Conservation (phyloP, 2,888 invertebrate genomes). For the Drosophila ustulata region DNA sequence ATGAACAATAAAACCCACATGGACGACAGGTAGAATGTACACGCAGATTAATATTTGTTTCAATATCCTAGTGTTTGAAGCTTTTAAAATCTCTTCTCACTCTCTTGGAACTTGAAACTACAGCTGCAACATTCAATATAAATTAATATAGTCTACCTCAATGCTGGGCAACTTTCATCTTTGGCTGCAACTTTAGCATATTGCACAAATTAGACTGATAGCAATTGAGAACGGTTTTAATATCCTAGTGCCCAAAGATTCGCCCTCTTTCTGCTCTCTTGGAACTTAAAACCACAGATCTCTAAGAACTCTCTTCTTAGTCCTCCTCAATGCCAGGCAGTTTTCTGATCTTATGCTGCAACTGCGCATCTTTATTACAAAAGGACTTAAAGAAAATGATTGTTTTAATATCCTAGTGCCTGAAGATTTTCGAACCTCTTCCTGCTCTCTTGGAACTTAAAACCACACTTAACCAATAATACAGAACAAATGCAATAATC, state of each 20-base stretch:
- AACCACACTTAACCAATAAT: constrained; percentile 2
- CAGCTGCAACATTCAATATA: constrained; percentile 16
- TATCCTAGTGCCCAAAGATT: constrained; percentile 57
- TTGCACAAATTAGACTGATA: constrained; percentile 36
- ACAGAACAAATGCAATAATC: too few relatives aligned
- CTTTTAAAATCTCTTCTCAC: constrained; percentile 34
- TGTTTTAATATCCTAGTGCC: constrained; percentile 7
- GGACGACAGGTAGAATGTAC: constrained; percentile 82
- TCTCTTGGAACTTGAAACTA: constrained; percentile 65
- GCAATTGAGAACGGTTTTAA: constrained; percentile 44
- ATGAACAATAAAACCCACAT: constrained; percentile 36
- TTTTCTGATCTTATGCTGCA: background rate
- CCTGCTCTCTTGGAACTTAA: constrained; percentile 48
- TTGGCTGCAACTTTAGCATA: constrained; percentile 25
- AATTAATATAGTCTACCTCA: constrained; percentile 39
- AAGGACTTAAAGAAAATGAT: background rate
- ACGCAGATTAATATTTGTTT: constrained; percentile 57
- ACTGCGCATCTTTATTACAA: background rate
- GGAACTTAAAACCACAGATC: constrained; percentile 35
- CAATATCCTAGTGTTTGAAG: constrained; percentile 65
- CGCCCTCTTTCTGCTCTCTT: constrained; percentile 41
- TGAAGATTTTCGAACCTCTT: constrained; percentile 11
- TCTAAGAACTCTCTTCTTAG: background rate
- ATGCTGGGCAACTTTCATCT: constrained; percentile 28
- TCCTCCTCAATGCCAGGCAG: background rate